Conservation (phyloP, 1,140 invertebrate genomes). For the Calephelis virginiensis region DNA sequence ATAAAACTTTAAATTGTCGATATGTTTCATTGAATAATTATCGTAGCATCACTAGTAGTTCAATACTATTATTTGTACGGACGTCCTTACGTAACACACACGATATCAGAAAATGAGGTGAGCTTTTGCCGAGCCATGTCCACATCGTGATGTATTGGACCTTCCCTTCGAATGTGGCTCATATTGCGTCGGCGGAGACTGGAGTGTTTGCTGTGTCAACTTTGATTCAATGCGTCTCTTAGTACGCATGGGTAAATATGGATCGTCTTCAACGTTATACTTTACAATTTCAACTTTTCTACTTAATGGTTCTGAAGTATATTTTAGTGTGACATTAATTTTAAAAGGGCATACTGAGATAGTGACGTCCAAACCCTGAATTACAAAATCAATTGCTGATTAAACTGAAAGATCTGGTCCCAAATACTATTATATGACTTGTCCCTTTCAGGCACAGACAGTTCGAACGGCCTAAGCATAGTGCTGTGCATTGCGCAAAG, state of each 20-base stretch:
- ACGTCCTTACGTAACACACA: slow-evolving; percentile 21
- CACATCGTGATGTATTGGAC: slow-evolving; percentile 26
- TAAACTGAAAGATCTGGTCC: too few species aligned
- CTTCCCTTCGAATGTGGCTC: slow-evolving; percentile 8
- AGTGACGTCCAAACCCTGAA: too few species aligned
- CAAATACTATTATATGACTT: too few species aligned
- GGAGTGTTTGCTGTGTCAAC: slow-evolving; percentile 27
- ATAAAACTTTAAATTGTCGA: neutral
- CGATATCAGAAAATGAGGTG: slow-evolving; percentile 25
- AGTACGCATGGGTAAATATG: slow-evolving; percentile 23
- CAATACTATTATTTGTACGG: slow-evolving; percentile 11
- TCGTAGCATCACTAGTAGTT: slow-evolving; percentile 2
- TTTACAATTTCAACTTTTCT: too few species aligned
- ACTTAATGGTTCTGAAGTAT: too few species aligned
- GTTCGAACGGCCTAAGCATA: too few species aligned
- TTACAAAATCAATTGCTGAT: too few species aligned
- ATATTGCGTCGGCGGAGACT: slow-evolving; percentile 9
- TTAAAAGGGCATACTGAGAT: too few species aligned
- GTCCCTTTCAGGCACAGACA: too few species aligned
- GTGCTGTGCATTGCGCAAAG: too few species aligned
- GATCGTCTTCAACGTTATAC: neutral
- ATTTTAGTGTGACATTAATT: too few species aligned
- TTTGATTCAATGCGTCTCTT: slow-evolving; percentile 24
- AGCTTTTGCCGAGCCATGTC: slow-evolving; percentile 21
- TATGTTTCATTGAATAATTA: neutral